These are phyloP conservation scores for Pteria penguin DNA, from an alignment of 2,888 invertebrate genomes.

Conservation along the genomic window DNA sequence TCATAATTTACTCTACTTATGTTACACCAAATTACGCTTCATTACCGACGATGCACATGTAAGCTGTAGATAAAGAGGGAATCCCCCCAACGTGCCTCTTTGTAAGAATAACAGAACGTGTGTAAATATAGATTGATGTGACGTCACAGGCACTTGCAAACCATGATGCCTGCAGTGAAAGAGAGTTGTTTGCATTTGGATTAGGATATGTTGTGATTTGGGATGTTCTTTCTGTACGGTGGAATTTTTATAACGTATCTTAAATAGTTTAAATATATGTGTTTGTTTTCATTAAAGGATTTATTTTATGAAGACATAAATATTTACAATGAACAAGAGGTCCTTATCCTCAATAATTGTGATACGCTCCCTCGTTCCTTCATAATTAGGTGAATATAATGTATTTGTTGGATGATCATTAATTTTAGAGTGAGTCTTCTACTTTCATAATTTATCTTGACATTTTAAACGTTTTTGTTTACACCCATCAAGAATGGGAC, in stretches of 20 bases:
- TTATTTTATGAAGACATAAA: too few species aligned
- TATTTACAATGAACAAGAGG: too few species aligned
- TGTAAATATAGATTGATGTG: conserved; percentile 13
- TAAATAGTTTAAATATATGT: conserved; percentile 18
- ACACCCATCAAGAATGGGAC: too few species aligned
- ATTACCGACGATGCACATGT: too few species aligned
- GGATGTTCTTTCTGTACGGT: conserved; percentile 24
- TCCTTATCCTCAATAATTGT: background rate
- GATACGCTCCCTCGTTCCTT: background rate
- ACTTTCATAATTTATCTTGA: too few species aligned
- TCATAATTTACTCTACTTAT: too few species aligned
- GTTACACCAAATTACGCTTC: too few species aligned
- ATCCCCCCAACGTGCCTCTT: background rate
- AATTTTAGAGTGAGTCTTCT: too few species aligned
- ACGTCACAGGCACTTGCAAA: conserved; percentile 42
- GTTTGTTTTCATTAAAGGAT: conserved; percentile 15
- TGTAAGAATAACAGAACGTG: background rate
- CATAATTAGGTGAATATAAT: too few species aligned
- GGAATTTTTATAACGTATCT: conserved; percentile 29
- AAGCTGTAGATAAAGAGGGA: too few species aligned
- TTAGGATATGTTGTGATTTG: conserved; percentile 42
- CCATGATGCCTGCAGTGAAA: conserved; percentile 45
- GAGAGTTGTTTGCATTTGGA: conserved; percentile 40
- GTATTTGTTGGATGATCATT: too few species aligned
- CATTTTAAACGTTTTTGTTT: too few species aligned